Evolutionary conservation across 1,140 invertebrate genomes (phyloP).

Genomic region (Nephotettix cincticeps): DNA sequence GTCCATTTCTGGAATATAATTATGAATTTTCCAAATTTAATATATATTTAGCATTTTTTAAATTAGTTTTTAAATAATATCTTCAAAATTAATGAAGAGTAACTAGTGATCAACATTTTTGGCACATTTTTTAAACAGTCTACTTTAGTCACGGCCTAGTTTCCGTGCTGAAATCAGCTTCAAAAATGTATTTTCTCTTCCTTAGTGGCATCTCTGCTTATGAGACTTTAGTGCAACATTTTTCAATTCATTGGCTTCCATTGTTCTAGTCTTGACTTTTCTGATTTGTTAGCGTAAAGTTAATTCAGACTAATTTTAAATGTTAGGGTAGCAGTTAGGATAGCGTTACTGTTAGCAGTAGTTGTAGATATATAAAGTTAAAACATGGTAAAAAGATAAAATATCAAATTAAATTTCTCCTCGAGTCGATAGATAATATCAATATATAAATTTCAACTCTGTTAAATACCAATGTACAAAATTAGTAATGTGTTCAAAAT

Average conservation of each 20-base stretch:
- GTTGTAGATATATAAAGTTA: not conserved
- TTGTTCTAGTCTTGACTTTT: slow-evolving; percentile 1
- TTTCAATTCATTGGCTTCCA: slow-evolving; percentile 16
- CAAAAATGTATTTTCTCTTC: not conserved
- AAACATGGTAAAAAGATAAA: not conserved
- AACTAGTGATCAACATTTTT: no score
- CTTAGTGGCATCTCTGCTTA: not conserved
- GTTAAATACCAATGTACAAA: not conserved
- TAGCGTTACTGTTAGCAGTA: not conserved
- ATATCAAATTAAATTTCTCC: not conserved
- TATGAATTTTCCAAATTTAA: no score
- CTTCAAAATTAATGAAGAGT: no score
- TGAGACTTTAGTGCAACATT: not conserved
- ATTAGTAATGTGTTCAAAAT: slow-evolving; percentile 16
- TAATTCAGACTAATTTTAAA: slow-evolving; percentile 19
- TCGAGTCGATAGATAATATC: slow-evolving; percentile 2
- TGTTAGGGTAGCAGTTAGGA: slow-evolving; percentile 7
- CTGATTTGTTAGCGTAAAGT: slow-evolving; percentile 10
- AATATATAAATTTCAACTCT: not conserved
- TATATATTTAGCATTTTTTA: no score
- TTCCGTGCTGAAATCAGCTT: not conserved
- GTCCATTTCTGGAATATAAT: no score
- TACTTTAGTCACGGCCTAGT: not conserved
- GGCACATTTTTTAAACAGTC: no score
- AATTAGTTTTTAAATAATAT: no score